Base-by-base conservation (phyloP, 2,113 vertebrate species). In the Corydoras maculifer region DNA sequence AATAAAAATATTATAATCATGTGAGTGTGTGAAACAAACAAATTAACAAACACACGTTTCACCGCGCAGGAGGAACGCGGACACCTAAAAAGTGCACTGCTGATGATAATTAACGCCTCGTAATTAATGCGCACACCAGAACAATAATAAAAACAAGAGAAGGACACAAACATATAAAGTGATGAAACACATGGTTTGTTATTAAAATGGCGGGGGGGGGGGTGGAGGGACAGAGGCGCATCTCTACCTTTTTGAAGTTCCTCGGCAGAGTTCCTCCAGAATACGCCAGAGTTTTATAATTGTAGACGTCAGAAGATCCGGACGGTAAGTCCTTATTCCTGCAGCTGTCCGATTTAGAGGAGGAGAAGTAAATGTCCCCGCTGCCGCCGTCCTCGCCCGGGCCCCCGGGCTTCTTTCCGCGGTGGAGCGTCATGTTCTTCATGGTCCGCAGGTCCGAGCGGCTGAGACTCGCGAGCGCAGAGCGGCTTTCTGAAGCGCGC, bases 211-310 rank as follows among this genome's bases (percentile, higher is more conserved):
- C 35, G 35, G 2, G 35, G 4, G 4, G 35, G 35, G 35, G 35
- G 4, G 18, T 25, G 18, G 18, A 25, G 18, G 18, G 18, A 25
- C 18, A 2, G 18, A 2, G 18, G 18, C 18, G 18, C 18, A 25
- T 43, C 13, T 3, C 3, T 80, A 94, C 93, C 88, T 90, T 94
- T 64, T 84, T 91, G 58, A 80, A 81, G 77, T 83, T 89, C 54
- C 92, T 86, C 43, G 88, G 92, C 69, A 96, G 85, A 3, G 94
- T 93, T 32, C 92, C 91, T 18, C 93, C 92, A 0, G 92, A 93
- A 57, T 93, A 94, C 6, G 92, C 93, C 79, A 96, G 82, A 0
- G 90, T 93, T 75, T 86, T 91, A 80, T 94, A 92, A 82, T 84
- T 86, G 68, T 91, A 91, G 8, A 91, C 84, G 76, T 90, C 86